Evolutionary conservation across 2,797 vertebrate species (phyloP).

Genomic region (Staurois parvus): DNA sequence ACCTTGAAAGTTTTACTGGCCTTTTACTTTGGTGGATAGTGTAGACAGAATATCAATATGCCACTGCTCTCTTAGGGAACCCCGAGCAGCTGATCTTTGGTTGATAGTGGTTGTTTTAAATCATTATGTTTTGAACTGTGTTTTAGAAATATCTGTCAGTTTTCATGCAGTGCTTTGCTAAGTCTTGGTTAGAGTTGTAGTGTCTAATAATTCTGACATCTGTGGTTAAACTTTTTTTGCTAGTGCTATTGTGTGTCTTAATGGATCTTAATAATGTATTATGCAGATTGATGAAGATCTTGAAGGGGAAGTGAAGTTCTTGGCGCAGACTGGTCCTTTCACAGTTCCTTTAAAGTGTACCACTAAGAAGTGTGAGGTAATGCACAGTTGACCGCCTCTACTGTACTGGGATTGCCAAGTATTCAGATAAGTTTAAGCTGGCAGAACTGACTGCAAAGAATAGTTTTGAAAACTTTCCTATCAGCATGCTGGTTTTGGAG

Average conservation of each 20-base stretch:
- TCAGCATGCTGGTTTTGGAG: too few species aligned
- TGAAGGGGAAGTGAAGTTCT: constrained; percentile 85
- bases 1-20: too few species aligned
- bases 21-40: too few species aligned
- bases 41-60: too few species aligned
- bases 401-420: neutral
- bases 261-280: constrained; percentile 11
- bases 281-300: constrained; percentile 86
- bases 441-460: neutral
- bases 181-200: too few species aligned
- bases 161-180: too few species aligned
- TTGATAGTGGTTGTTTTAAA: too few species aligned
- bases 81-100: too few species aligned
- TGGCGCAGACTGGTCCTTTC: constrained; percentile 83
- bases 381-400: constrained; percentile 37
- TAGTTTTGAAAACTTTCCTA: too few species aligned
- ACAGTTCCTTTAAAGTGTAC: constrained; percentile 85
- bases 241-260: neutral
- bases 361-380: constrained; percentile 87
- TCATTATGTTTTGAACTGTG: too few species aligned
- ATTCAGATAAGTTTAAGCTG: neutral
- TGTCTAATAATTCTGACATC: neutral
- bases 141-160: too few species aligned
- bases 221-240: neutral
- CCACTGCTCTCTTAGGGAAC: too few species aligned